Evolutionary conservation across 1,140 invertebrate species (phyloP).

Genomic region (Aphaenogaster ashmeadi): DNA sequence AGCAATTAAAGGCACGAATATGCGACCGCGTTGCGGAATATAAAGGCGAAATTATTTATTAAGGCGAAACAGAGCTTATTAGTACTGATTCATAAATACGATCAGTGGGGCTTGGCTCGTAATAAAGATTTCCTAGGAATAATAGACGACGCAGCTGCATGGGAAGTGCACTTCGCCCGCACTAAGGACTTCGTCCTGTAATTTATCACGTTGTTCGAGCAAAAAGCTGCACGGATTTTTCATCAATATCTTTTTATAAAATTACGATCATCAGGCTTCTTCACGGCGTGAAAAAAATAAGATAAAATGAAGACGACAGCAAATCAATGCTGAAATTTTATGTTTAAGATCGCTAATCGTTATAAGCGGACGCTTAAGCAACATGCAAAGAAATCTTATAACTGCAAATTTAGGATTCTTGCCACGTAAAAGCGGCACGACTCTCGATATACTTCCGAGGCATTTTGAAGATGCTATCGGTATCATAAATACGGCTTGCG

Average conservation of each 20-base stretch:
- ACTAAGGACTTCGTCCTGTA: background rate
- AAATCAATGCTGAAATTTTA: constrained; percentile 43
- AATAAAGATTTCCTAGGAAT: constrained; percentile 37
- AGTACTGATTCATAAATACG: constrained; percentile 33
- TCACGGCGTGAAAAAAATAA: no score
- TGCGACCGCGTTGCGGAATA: constrained; percentile 15
- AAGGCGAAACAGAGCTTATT: constrained; percentile 45
- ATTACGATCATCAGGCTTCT: background rate
- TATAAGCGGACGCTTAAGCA: constrained; percentile 46
- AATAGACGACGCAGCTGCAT: constrained; percentile 47
- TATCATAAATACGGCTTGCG: constrained; percentile 40
- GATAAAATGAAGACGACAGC: background rate
- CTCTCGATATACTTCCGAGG: background rate
- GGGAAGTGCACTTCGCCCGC: constrained; percentile 10
- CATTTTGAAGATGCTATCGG: constrained; percentile 30
- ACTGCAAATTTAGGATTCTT: constrained; percentile 52
- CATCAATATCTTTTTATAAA: constrained; percentile 17
- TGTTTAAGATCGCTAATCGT: constrained; percentile 38
- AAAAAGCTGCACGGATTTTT: background rate
- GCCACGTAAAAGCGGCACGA: constrained; percentile 19
- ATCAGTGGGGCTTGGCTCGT: constrained; percentile 35
- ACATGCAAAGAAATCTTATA: constrained; percentile 44
- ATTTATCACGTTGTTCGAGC: constrained; percentile 6
- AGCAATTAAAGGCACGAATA: constrained; percentile 39
- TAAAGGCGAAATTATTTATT: constrained; percentile 33